A percentile compares a stretch with the other conserved stretches of the same genome.
Conservation (phyloP, 2,797 vertebrate genomes). For the Urosaurus nigricauda region DNA sequence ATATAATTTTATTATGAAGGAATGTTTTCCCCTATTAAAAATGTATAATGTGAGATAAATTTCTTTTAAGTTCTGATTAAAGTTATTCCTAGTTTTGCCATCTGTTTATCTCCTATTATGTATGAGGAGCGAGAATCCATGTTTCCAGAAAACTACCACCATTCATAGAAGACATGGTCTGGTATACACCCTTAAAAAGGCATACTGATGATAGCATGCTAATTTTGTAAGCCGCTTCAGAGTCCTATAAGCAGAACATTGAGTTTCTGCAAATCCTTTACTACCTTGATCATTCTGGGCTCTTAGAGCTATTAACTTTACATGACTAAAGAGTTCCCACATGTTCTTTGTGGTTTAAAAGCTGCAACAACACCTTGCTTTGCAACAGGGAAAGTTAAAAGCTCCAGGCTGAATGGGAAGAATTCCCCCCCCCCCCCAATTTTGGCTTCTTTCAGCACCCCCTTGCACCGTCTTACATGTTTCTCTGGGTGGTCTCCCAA, state of each 20-base stretch:
- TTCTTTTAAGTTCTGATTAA: conserved; percentile 1
- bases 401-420: background rate
- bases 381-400: background rate
- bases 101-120: conserved; percentile 11
- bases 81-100: conserved; percentile 17
- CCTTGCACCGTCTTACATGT: too few species aligned
- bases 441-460: too few species aligned
- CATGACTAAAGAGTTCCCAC: background rate
- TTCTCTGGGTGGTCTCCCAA: too few species aligned
- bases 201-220: background rate
- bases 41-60: conserved; percentile 3
- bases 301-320: background rate
- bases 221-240: too few species aligned
- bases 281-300: background rate
- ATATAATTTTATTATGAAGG: background rate
- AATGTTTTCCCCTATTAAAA: background rate
- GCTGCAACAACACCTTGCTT: too few species aligned
- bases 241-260: too few species aligned
- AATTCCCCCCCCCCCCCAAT: too few species aligned
- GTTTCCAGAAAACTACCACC: background rate
- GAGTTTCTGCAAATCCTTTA: background rate
- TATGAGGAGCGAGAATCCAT: background rate
- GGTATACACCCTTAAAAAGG: background rate
- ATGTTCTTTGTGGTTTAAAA: background rate
- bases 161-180: too few species aligned